Conservation (phyloP, 2,113 vertebrate genomes). For the Leucopsar rothschildi region DNA sequence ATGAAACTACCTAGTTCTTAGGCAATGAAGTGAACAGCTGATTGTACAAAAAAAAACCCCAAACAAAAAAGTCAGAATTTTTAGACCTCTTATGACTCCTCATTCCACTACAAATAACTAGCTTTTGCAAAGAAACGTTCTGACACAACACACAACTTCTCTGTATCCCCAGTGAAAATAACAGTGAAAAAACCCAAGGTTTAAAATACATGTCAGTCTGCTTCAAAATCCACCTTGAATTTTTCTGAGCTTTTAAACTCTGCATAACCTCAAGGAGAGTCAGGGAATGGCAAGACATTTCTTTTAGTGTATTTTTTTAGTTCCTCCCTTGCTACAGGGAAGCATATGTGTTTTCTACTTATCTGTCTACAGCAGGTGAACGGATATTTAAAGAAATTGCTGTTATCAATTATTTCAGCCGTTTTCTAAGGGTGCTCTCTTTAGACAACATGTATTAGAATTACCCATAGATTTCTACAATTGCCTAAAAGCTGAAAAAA, state of each 20-base stretch:
- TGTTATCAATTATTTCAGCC: slow-evolving; percentile 15
- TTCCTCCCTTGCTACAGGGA: background rate
- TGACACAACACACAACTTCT: background rate
- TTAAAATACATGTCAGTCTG: background rate
- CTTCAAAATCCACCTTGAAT: background rate
- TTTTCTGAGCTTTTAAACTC: background rate
- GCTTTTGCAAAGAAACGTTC: background rate
- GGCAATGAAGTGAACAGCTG: rapidly evolving
- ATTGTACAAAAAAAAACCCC: background rate
- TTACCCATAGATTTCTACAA: background rate
- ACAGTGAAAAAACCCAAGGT: background rate
- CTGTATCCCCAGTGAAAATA: background rate
- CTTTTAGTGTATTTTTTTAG: background rate
- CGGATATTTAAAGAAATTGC: background rate
- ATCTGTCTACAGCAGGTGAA: background rate
- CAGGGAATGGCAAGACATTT: background rate
- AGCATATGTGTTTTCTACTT: background rate
- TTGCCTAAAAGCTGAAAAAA: background rate
- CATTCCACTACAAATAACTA: background rate
- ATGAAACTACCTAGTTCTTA: background rate
- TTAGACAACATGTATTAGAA: background rate
- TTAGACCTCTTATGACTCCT: background rate
- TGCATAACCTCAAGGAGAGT: background rate
- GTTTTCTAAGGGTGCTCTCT: background rate
- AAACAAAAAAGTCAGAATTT: background rate